Evolutionary conservation across 2,888 invertebrate genomes (phyloP), one percentile per base, ranked within the genome.

Genomic region (Tillus elongatus): DNA sequence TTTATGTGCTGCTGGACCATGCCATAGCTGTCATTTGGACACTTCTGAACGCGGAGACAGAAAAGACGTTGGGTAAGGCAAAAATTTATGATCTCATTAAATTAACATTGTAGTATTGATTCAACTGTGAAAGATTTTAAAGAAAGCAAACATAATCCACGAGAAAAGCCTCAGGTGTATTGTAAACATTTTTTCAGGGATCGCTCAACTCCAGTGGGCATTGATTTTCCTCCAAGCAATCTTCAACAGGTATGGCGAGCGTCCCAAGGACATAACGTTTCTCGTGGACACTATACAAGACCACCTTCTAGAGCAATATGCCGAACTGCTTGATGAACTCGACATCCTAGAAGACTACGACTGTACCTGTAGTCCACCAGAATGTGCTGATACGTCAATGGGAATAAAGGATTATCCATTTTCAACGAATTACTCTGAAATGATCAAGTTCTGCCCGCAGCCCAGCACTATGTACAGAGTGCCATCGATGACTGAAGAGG

Each of bases 401-500:
- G 24, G 6, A 19, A n/a, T 8, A 19, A 19, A 19, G 24, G n/a
- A 19, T 8, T 6, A 8, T 6, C 24, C 24, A 8, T 19, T 19
- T n/a, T 19, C 24, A 19, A n/a, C n/a, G n/a, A 19, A 19, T 19
- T 19, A 19, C 24, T 19, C 24, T n/a, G 24, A 19, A n/a, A 19
- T 19, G 24, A 19, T 19, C n/a, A 19, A 19, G n/a, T 19, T 19
- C 6, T 19, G 24, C n/a, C 24, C 24, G n/a, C 6, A 19, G 24
- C 24, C 24, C 6, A 19, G 6, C 6, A 8, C 24, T 19, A n/a
- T 19, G 6, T 19, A 19, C n/a, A 6, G 24, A 6, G 24, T 19
- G 6, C 24, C 24, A 8, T 19, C 24, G n/a, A 19, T 19, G 24
- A 19, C 24, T 19, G 24, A 19, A 19, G 24, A 19, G n/a, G 24